phyloP scores from a whole-genome alignment of 2,797 vertebrate species.

The Sebastes paucispinis region DNA sequence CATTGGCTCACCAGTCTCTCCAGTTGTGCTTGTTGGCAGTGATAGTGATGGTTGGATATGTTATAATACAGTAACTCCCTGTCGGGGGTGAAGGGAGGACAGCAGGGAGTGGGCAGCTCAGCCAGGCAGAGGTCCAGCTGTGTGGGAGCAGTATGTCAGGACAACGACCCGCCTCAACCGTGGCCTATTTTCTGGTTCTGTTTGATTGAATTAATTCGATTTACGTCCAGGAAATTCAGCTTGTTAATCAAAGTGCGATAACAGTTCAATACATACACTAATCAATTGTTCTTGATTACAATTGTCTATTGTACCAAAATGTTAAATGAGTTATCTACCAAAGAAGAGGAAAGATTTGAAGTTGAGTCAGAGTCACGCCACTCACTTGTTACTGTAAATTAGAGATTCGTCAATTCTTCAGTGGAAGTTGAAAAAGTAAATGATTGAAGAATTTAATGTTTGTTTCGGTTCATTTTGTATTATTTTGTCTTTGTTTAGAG shows the following conservation, averaged over 20 bases:
- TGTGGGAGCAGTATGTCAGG: not conserved
- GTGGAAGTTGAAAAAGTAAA: not conserved
- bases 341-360: not conserved
- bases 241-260: not conserved
- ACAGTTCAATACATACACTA: not conserved
- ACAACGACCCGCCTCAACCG: not conserved
- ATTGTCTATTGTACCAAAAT: too few species aligned
- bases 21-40: constrained; percentile 42
- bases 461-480: not conserved
- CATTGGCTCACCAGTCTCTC: constrained; percentile 50
- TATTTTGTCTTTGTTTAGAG: not conserved
- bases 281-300: not conserved
- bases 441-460: not conserved
- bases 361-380: not conserved
- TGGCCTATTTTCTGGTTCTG: not conserved
- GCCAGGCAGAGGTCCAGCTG: constrained; percentile 21
- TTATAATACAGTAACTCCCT: constrained; percentile 9
- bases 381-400: not conserved
- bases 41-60: not conserved
- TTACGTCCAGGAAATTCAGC: not conserved
- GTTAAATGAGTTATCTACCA: not conserved
- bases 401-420: not conserved
- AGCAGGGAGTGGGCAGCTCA: not conserved
- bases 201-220: not conserved
- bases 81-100: not conserved